Conservation (phyloP, 2,888 invertebrate species). For the Synergus gifuensis region DNA sequence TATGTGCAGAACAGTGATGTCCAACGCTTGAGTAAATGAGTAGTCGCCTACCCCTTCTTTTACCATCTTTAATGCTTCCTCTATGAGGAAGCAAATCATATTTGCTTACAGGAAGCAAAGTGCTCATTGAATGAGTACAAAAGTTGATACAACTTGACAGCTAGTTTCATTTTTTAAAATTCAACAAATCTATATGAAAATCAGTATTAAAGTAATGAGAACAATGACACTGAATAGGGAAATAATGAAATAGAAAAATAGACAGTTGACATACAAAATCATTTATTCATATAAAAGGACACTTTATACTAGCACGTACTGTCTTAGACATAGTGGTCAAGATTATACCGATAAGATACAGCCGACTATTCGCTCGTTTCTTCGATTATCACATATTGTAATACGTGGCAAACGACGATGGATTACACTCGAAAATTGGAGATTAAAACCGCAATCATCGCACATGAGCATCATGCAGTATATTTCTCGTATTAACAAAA, state of each 20-base stretch:
- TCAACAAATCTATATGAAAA: too few species aligned
- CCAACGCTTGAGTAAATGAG: too few species aligned
- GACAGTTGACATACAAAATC: slow-evolving; percentile 72
- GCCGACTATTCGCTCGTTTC: slow-evolving; percentile 63
- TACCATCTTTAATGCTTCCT: too few species aligned
- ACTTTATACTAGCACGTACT: slow-evolving; percentile 75
- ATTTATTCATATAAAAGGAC: slow-evolving; percentile 76
- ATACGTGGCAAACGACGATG: slow-evolving; percentile 64
- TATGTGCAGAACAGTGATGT: too few species aligned
- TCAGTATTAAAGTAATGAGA: too few species aligned
- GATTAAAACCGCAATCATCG: slow-evolving; percentile 20
- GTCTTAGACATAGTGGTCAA: slow-evolving; percentile 69
- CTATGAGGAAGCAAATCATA: too few species aligned
- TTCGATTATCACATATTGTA: slow-evolving; percentile 72
- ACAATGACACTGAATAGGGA: neutral
- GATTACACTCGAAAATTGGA: slow-evolving; percentile 48
- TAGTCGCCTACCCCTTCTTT: too few species aligned
- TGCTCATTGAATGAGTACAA: too few species aligned
- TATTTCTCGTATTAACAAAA: neutral
- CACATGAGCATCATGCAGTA: slow-evolving; percentile 1
- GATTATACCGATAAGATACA: slow-evolving; percentile 59
- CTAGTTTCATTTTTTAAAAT: too few species aligned
- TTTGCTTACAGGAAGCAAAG: too few species aligned
- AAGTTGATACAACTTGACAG: too few species aligned
- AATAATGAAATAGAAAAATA: neutral